A percentile compares a stretch with the other conserved stretches of the same genome.
Evolutionary conservation across 2,888 invertebrate genomes (phyloP).

Genomic region (Drosophila tripunctata): DNA sequence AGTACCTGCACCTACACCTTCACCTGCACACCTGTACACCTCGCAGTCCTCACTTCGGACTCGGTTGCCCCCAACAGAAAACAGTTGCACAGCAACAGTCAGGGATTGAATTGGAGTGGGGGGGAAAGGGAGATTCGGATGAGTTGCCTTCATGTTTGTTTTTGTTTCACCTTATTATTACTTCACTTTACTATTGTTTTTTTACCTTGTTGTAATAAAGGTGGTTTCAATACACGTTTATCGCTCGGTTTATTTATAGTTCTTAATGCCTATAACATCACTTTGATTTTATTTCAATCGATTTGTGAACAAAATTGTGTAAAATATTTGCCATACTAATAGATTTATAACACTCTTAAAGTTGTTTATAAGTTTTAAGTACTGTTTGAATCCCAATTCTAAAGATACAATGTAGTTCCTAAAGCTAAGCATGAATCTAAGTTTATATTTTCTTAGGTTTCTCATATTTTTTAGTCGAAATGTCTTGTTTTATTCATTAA

Average conservation of each 20-base stretch:
- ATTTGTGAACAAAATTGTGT: too few species aligned
- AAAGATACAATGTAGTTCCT: too few species aligned
- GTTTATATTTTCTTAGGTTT: too few species aligned
- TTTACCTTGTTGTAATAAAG: slow-evolving; percentile 2
- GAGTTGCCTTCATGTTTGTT: slow-evolving; percentile 29
- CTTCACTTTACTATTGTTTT: slow-evolving; percentile 23
- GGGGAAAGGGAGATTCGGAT: neutral
- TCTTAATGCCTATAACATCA: neutral
- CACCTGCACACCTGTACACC: neutral
- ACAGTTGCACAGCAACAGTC: slow-evolving; percentile 49
- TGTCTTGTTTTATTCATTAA: too few species aligned
- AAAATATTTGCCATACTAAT: too few species aligned
- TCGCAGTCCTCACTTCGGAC: neutral
- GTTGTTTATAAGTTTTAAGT: too few species aligned
- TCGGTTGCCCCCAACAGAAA: slow-evolving; percentile 1
- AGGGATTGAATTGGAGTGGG: neutral
- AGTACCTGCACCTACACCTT: slow-evolving; percentile 7
- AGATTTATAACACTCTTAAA: too few species aligned
- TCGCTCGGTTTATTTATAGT: slow-evolving; percentile 5
- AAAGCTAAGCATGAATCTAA: too few species aligned
- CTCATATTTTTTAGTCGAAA: too few species aligned
- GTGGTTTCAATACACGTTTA: neutral
- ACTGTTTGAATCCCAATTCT: too few species aligned
- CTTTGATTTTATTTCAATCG: slow-evolving; percentile 11
- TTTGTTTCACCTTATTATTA: slow-evolving; percentile 18